Evolutionary conservation across 2,113 vertebrate genomes (phyloP).

Genomic region (Oncorhynchus clarkii): DNA sequence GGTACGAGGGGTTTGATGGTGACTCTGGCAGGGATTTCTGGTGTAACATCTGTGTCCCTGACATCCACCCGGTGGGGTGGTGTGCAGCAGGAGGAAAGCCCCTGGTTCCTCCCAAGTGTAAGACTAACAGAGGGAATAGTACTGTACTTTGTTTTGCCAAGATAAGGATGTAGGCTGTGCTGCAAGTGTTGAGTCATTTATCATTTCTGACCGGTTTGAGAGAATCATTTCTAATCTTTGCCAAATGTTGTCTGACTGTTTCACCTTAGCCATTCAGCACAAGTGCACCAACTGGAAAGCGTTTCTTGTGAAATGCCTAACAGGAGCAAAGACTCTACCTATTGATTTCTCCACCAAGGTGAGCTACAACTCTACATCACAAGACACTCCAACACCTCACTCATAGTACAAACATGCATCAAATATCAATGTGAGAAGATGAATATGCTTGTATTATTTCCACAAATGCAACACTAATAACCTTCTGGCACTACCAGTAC

Average conservation of each 20-base stretch:
- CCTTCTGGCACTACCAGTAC: no score
- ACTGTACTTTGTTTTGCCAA: no score
- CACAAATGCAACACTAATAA: no score
- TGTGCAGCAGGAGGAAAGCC: conserved; percentile 89
- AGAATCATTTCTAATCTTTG: not conserved
- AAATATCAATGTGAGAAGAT: no score
- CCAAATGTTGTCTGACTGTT: not conserved
- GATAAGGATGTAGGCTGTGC: no score
- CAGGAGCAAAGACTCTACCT: conserved; percentile 95
- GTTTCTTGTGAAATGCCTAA: conserved; percentile 93
- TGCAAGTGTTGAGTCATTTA: not conserved
- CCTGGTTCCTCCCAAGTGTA: conserved; percentile 83
- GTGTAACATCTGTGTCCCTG: conserved; percentile 85
- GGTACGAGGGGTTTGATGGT: conserved; percentile 91
- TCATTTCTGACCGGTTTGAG: not conserved
- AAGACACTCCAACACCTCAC: no score
- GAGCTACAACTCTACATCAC: conserved; percentile 31
- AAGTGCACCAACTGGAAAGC: conserved; percentile 96
- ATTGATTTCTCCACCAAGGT: conserved; percentile 92
- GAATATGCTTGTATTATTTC: no score
- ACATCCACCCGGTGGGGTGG: conserved; percentile 93
- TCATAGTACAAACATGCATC: no score
- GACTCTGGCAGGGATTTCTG: conserved; percentile 88
- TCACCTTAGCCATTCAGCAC: conserved; percentile 83
- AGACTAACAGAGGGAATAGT: conserved; percentile 19